phyloP scores from a whole-genome alignment of 2,113 vertebrate genomes.

The Noturus placidus region DNA sequence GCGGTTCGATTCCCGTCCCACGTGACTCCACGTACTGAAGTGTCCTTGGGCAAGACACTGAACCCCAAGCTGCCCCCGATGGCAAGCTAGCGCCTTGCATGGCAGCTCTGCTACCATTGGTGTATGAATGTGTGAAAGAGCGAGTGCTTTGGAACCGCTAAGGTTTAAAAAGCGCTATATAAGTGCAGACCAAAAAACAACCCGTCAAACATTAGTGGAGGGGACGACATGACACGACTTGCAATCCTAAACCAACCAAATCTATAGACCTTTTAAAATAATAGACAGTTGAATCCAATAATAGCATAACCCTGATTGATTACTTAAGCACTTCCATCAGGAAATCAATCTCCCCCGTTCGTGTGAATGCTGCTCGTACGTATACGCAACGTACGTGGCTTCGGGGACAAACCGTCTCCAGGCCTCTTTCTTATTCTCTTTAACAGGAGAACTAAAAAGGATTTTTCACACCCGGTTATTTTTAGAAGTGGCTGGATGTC shows the following conservation, averaged over 20 bases:
- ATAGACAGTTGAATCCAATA: not conserved
- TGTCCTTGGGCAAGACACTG: too few species aligned
- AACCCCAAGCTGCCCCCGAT: too few species aligned
- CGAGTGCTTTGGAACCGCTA: too few species aligned
- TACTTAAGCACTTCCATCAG: not conserved
- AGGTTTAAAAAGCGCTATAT: too few species aligned
- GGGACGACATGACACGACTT: too few species aligned
- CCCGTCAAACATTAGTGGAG: too few species aligned
- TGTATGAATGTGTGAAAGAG: too few species aligned
- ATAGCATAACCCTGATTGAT: not conserved
- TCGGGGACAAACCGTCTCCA: conserved; percentile 46
- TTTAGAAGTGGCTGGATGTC: conserved; percentile 58
- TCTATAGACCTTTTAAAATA: not conserved
- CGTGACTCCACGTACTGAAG: too few species aligned
- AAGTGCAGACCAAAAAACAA: too few species aligned
- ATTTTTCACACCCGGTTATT: conserved; percentile 68
- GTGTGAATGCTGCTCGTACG: conserved; percentile 69
- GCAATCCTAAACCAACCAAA: not conserved
- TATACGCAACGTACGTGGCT: conserved; percentile 54
- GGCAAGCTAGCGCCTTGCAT: too few species aligned
- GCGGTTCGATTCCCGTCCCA: too few species aligned
- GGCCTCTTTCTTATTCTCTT: conserved; percentile 53
- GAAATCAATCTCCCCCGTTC: conserved; percentile 48
- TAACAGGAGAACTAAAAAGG: conserved; percentile 59
- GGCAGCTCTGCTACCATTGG: too few species aligned